Conservation (phyloP, 2,888 invertebrate species). For the Embidobia sp. region DNA sequence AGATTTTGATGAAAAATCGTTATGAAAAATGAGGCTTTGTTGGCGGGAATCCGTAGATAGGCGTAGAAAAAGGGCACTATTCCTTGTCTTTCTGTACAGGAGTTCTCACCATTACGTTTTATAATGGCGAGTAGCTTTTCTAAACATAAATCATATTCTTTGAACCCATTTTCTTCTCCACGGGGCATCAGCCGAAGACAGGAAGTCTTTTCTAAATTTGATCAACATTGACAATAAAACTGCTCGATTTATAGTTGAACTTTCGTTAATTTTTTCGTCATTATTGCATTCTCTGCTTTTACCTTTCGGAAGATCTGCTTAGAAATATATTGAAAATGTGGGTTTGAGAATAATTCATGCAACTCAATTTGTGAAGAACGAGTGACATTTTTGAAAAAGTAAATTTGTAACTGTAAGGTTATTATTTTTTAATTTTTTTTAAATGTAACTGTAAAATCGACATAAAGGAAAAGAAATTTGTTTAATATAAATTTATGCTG, state of each 20-base stretch:
- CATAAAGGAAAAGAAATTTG: no score
- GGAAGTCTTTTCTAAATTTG: constrained; percentile 38
- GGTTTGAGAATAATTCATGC: no score
- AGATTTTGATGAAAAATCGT: constrained; percentile 25
- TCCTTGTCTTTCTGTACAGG: not conserved
- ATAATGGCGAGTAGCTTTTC: constrained; percentile 24
- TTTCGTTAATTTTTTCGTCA: constrained; percentile 27
- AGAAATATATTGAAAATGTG: no score
- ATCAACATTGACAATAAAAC: constrained; percentile 27
- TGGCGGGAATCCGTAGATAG: constrained; percentile 19
- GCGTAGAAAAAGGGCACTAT: constrained; percentile 16
- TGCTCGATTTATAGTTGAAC: no score
- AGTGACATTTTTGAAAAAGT: no score
- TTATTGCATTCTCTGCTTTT: no score
- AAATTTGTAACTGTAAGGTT: no score
- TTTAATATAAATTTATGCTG: no score
- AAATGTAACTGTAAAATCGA: no score
- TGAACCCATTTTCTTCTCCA: constrained; percentile 32
- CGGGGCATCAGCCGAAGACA: constrained; percentile 21
- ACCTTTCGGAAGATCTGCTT: no score
- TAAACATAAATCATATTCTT: constrained; percentile 45
- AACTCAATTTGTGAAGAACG: no score
- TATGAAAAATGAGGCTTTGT: constrained; percentile 41
- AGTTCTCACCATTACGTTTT: constrained; percentile 20
- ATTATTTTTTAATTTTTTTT: no score